Evolutionary conservation across 2,888 invertebrate species (phyloP), one percentile per base, ranked within the genome.

Genomic region (Philhelius pedissequus): DNA sequence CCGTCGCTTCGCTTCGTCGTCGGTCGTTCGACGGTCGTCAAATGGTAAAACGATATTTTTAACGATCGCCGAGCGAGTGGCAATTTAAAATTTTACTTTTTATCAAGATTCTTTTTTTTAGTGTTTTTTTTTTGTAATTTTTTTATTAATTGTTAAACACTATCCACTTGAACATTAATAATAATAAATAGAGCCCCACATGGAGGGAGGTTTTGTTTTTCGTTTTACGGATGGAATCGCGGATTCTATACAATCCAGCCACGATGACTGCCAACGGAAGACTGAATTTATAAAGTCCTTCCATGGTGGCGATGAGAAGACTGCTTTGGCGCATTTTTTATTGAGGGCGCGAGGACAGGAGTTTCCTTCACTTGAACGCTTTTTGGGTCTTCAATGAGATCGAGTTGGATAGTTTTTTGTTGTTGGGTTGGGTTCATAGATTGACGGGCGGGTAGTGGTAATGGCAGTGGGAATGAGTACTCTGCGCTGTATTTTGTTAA

Each of bases 191-290:
- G 80, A 76, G 48, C 69, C 75, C 60, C 84, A 71, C 84, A 71
- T 60, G 68, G 54, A 50, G 70, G 62, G 64, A 68, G 68, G 70
- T 6, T 60, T 66, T 38, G 40, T 64, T n/a, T n/a, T n/a, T n/a
- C n/a, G n/a, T n/a, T n/a, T n/a, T n/a, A n/a, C n/a, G 43, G 30
- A 62, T 58, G 58, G 74, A 64, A 58, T 75, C 73, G 62, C 64
- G 66, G 66, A 40, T 68, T 71, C 32, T 20, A 3, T 54, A 60
- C 75, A 84, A 76, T 73, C 84, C 75, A 80, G 69, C 71, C 86
- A 68, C 87, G 86, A 56, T 86, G 86, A 86, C 86, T 84, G 87
- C 87, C 86, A 86, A 79, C 79, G 84, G 80, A 84, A 86, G 87
- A 87, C 87, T 87, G 83, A 62, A 18, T 22, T 40, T 38, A 78